Evolutionary conservation across 1,140 invertebrate genomes (phyloP).

Genomic region (Drosophila truncata): DNA sequence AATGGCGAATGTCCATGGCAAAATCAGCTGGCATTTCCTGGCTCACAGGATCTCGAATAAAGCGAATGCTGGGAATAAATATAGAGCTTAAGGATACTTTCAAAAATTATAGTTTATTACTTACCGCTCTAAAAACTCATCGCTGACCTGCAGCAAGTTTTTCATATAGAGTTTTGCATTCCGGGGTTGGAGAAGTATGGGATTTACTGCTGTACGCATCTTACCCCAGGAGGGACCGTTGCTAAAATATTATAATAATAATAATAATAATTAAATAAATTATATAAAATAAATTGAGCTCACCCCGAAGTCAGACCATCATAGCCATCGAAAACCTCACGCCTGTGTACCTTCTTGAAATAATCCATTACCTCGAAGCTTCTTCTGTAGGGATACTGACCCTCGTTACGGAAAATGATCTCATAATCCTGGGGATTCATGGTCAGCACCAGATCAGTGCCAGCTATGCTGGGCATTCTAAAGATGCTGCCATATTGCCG

Average conservation of each 20-base stretch:
- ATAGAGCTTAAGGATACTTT: neutral
- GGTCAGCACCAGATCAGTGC: slow-evolving; percentile 65
- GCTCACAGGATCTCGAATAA: slow-evolving; percentile 86
- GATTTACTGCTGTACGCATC: slow-evolving; percentile 74
- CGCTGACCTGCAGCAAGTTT: slow-evolving; percentile 65
- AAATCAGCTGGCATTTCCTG: slow-evolving; percentile 87
- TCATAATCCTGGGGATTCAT: slow-evolving; percentile 76
- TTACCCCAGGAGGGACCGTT: slow-evolving; percentile 72
- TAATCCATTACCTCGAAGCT: slow-evolving; percentile 66
- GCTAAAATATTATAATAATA: slow-evolving; percentile 22
- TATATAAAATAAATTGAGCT: neutral
- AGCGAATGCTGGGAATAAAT: slow-evolving; percentile 85
- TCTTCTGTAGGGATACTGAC: slow-evolving; percentile 69
- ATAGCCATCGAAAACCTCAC: slow-evolving; percentile 64
- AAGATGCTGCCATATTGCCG: slow-evolving; percentile 66
- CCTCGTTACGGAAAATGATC: slow-evolving; percentile 71
- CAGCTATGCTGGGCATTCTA: slow-evolving; percentile 62
- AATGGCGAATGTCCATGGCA: slow-evolving; percentile 89
- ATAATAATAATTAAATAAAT: neutral
- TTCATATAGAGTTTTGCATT: slow-evolving; percentile 74
- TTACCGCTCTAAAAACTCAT: slow-evolving; percentile 86
- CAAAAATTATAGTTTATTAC: neutral
- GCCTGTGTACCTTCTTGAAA: slow-evolving; percentile 59
- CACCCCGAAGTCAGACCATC: slow-evolving; percentile 70
- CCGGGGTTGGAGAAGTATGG: slow-evolving; percentile 73